Conservation (phyloP, 2,888 invertebrate genomes). For the Trachelus tabidus region DNA sequence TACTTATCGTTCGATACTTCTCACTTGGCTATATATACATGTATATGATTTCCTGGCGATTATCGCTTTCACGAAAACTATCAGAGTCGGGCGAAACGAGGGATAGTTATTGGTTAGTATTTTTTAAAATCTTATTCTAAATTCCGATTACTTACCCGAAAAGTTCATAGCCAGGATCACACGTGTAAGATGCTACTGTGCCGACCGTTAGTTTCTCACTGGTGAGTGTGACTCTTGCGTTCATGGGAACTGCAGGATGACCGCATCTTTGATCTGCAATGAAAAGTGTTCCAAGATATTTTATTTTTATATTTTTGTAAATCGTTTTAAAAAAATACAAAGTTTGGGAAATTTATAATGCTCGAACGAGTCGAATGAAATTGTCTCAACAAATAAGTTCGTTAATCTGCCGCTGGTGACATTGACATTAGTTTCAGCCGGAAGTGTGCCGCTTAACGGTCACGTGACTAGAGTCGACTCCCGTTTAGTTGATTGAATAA, state of each 20-base stretch:
- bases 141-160: constrained; percentile 73
- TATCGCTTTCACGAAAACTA: neutral
- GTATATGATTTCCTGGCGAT: neutral
- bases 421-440: constrained; percentile 7
- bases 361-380: neutral
- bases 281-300: constrained; percentile 6
- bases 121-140: neutral
- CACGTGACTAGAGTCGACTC: neutral
- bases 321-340: neutral
- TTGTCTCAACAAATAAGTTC: neutral
- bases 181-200: constrained; percentile 80
- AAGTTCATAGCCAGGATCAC: constrained; percentile 89
- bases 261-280: constrained; percentile 75
- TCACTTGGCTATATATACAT: neutral
- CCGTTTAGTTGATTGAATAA: neutral
- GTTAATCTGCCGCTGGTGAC: constrained; percentile 1
- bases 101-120: neutral
- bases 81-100: constrained; percentile 4
- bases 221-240: constrained; percentile 78
- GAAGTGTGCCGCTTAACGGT: neutral
- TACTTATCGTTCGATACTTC: neutral
- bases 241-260: constrained; percentile 86
- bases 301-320: neutral
- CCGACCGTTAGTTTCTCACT: constrained; percentile 70
- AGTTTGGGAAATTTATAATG: neutral